phyloP scores from a whole-genome alignment of 2,888 invertebrate genomes.

The Synanthedon tipuliformis region DNA sequence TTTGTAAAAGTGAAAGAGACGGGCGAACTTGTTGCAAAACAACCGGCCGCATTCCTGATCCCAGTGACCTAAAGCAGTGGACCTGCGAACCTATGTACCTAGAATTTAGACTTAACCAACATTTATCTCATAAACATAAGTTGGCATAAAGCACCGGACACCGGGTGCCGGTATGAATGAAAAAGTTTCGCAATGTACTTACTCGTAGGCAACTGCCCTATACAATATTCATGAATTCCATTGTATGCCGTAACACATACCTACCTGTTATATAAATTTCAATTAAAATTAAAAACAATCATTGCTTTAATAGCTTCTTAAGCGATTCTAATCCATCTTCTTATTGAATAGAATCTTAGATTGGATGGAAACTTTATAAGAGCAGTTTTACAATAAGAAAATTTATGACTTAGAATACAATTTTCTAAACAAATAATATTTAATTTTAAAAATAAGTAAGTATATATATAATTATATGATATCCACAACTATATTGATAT shows the following conservation, averaged over 20 bases:
- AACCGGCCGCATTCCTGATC: slow-evolving; percentile 58
- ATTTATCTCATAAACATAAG: background rate
- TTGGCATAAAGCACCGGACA: background rate
- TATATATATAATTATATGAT: too few relatives aligned
- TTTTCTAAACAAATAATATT: too few relatives aligned
- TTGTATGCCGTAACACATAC: background rate
- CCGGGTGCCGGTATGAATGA: background rate
- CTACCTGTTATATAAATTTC: background rate
- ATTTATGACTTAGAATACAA: too few relatives aligned
- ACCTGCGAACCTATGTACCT: slow-evolving; percentile 9
- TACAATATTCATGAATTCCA: background rate
- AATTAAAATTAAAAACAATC: too few relatives aligned
- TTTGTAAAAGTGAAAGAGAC: slow-evolving; percentile 28
- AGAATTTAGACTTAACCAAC: background rate
- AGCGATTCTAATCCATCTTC: too few relatives aligned
- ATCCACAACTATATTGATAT: too few relatives aligned
- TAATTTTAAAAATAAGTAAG: too few relatives aligned
- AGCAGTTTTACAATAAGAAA: too few relatives aligned
- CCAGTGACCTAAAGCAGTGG: slow-evolving; percentile 58
- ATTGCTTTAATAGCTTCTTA: too few relatives aligned
- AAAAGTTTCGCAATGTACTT: background rate
- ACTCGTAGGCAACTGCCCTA: background rate
- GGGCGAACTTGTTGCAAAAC: slow-evolving; percentile 62
- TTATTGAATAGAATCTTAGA: too few relatives aligned
- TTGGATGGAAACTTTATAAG: too few relatives aligned